Evolutionary conservation across 2,888 invertebrate genomes (phyloP).

Genomic region (Argynnis bischoffii): DNA sequence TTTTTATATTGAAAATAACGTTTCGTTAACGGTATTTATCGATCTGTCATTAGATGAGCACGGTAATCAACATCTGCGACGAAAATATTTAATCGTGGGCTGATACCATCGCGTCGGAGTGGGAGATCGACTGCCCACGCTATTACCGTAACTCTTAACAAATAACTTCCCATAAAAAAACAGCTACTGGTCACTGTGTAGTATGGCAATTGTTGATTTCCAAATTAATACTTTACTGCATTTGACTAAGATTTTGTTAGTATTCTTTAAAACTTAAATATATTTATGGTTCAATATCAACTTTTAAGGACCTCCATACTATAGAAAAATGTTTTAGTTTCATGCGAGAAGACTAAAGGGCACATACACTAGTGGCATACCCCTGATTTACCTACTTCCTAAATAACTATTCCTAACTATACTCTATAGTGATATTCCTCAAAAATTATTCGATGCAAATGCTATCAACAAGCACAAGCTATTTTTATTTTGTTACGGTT

Average conservation of each 20-base stretch:
- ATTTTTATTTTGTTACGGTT: no score
- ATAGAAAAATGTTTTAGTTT: no score
- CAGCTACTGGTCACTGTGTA: slow-evolving; percentile 11
- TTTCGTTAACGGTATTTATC: slow-evolving; percentile 44
- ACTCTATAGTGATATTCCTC: no score
- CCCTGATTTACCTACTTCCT: no score
- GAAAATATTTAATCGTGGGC: slow-evolving; percentile 40
- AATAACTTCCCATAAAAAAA: slow-evolving; percentile 27
- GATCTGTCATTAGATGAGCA: slow-evolving; percentile 13
- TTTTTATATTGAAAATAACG: background rate
- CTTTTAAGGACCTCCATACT: no score
- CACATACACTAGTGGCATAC: no score
- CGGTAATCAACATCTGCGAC: slow-evolving; percentile 17
- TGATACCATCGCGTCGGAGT: slow-evolving; percentile 42
- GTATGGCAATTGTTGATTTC: slow-evolving; percentile 4
- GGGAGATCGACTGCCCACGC: slow-evolving; percentile 47
- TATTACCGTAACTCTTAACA: slow-evolving; percentile 39
- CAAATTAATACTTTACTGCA: slow-evolving; percentile 11
- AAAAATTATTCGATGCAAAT: no score
- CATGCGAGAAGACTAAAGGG: no score
- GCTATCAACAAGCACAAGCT: no score
- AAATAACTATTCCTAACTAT: no score
- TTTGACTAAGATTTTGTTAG: background rate
- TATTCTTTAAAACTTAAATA: background rate
- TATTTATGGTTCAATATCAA: background rate